phyloP scores from a whole-genome alignment of 2,888 invertebrate genomes.

The Agrochola litura region DNA sequence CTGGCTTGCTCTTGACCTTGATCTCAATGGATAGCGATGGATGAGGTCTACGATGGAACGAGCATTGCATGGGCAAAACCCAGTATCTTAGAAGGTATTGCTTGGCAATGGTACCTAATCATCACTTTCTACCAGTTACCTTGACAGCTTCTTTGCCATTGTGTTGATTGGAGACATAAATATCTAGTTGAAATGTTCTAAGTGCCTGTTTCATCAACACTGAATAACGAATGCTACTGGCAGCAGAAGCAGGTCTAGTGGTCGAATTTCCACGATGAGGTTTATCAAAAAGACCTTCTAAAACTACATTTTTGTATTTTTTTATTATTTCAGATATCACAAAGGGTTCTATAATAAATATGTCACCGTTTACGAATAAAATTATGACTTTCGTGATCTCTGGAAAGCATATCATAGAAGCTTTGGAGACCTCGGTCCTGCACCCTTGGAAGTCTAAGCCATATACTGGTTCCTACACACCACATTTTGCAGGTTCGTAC shows the following conservation, averaged over 20 bases:
- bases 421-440: slow-evolving; percentile 86
- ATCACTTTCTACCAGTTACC: neutral
- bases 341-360: slow-evolving; percentile 92
- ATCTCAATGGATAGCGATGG: neutral
- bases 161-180: neutral
- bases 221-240: neutral
- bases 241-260: too few species aligned
- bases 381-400: slow-evolving; percentile 92
- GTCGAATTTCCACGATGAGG: neutral
- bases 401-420: slow-evolving; percentile 91
- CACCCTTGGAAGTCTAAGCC: slow-evolving; percentile 75
- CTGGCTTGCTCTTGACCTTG: neutral
- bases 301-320: neutral
- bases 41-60: neutral
- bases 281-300: neutral
- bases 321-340: slow-evolving; percentile 91
- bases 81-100: neutral
- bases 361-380: slow-evolving; percentile 93
- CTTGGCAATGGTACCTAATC: neutral
- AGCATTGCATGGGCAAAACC: neutral
- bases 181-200: neutral
- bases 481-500: slow-evolving; percentile 90
- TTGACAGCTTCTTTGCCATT: neutral
- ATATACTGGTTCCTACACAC: slow-evolving; percentile 82
- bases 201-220: neutral